Base-by-base conservation (phyloP, 2,113 vertebrate species). In the Grammomys dolichurus region DNA sequence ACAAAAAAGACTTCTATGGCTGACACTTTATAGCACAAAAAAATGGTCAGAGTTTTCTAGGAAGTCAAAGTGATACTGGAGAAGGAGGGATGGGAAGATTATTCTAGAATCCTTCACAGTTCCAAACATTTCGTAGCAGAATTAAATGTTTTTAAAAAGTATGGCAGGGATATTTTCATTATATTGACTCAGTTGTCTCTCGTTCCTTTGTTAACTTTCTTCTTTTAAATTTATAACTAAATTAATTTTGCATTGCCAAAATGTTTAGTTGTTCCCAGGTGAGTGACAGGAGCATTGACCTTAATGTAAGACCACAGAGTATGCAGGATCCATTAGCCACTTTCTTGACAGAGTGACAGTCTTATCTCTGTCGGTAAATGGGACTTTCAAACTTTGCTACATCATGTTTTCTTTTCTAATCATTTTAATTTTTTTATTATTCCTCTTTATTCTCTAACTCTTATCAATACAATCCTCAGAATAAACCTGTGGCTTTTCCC, bases 211-310 rank as follows among this genome's bases (percentile, higher is more conserved):
- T 36, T 48, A 24, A 7, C 33, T 26, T 6, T n/a, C 72, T 40
- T 14, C 36, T 40, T 69, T 31, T 77, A 36, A 31, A 40, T 87
- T 56, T 46, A 76, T 17, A 51, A 43, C 9, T 84, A 88, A 28
- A 3, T n/a, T 94, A 48, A 84, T n/a, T 97, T 87, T 65, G 48
- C 31, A 90, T 90, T 93, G 43, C 46, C 67, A 85, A 87, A n/a
- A 43, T 12, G 13, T 80, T 28, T n/a, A 88, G 56, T n/a, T 90
- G 10, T 10, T 85, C 24, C 28, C 26, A 48, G 24, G 43, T 60
- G 48, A 87, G 76, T 31, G 58, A 54, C 82, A 95, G 56, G 56
- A 76, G 46, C 31, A 19, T 48, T 26, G 12, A 14, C 51, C 43
- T 33, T 24, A 80, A 40, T 3, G 73, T 40, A 36, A 87, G 85